phyloP scores from a whole-genome alignment of 2,113 vertebrate species.

The Strigops habroptila region DNA sequence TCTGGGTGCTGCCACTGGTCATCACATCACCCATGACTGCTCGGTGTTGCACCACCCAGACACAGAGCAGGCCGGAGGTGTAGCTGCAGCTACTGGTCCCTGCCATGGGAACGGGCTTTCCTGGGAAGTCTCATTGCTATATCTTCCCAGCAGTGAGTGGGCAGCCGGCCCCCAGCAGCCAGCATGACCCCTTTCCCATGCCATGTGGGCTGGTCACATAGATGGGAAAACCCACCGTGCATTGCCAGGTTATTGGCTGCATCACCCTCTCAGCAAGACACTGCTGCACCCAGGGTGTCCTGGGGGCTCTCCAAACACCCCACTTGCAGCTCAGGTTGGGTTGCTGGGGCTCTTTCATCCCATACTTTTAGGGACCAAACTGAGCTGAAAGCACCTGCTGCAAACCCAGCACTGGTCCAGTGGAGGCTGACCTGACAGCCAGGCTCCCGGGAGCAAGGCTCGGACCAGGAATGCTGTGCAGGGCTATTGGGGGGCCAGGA shows the following conservation, averaged over 20 bases:
- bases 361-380: neutral
- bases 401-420: neutral
- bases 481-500: neutral
- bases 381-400: neutral
- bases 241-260: neutral
- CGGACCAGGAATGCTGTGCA: accelerated
- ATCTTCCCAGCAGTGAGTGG: neutral
- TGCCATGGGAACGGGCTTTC: neutral
- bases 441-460: neutral
- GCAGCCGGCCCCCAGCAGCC: neutral
- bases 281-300: neutral
- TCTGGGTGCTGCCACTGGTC: neutral
- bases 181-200: neutral
- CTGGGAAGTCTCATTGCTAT: neutral
- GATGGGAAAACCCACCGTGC: neutral
- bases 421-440: neutral
- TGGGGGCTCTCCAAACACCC: accelerated
- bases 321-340: neutral
- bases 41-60: neutral
- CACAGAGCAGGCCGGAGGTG: neutral
- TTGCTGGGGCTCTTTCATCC: neutral
- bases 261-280: neutral
- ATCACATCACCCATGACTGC: neutral
- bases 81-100: neutral
- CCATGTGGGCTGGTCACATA: accelerated